Evolutionary conservation across 2,797 vertebrate genomes (phyloP).

Genomic region (Simalia tracyae): DNA sequence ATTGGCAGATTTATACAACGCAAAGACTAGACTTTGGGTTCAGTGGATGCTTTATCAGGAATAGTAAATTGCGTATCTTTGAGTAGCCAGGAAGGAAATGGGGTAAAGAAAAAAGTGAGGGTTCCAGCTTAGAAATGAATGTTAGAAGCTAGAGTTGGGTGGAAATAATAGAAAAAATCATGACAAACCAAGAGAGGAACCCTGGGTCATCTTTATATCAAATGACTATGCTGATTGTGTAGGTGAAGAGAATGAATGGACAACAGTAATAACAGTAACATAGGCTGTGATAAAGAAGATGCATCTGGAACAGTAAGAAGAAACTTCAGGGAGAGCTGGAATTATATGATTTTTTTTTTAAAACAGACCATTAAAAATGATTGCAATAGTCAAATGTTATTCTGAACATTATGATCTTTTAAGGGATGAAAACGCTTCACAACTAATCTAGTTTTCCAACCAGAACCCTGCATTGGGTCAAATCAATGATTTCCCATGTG

Average conservation of each 20-base stretch:
- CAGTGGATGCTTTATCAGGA: background rate
- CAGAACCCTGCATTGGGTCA: background rate
- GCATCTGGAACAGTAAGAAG: background rate
- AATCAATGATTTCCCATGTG: background rate
- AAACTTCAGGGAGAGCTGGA: background rate
- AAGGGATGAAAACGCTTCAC: background rate
- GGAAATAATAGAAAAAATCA: background rate
- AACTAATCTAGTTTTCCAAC: background rate
- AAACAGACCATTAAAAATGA: background rate
- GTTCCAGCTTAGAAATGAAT: background rate
- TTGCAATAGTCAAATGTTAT: background rate
- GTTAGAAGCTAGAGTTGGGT: background rate
- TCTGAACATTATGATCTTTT: background rate
- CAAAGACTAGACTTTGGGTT: background rate
- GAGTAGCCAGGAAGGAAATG: background rate
- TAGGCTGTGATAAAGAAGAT: background rate
- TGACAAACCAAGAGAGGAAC: background rate
- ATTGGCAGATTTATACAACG: background rate
- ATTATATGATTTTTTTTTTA: background rate
- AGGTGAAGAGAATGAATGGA: background rate
- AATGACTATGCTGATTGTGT: background rate
- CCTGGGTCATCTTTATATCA: background rate
- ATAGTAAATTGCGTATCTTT: background rate
- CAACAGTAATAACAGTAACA: background rate
- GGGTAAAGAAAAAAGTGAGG: background rate